Percentiles rank a stretch among this genome's conserved stretches.
phyloP scores from a whole-genome alignment of 1,140 invertebrate species.

The Phenacoccus solenopsis region DNA sequence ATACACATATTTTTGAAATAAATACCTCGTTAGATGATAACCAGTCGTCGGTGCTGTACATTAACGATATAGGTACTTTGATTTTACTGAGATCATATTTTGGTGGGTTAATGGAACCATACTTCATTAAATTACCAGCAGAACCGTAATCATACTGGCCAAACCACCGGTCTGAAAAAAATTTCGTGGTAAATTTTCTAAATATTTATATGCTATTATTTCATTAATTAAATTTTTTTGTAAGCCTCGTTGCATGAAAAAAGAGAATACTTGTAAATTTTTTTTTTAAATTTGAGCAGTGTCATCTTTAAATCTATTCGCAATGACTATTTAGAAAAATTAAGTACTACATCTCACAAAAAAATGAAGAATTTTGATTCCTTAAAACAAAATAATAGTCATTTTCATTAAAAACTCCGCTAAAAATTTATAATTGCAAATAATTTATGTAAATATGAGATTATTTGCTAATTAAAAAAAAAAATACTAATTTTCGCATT shows the following conservation, averaged over 20 bases:
- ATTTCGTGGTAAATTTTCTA: no score
- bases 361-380: no score
- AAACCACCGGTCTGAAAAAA: not conserved
- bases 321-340: no score
- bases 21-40: constrained; percentile 34
- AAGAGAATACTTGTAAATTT: not conserved
- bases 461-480: no score
- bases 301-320: not conserved
- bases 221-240: not conserved
- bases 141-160: constrained; percentile 4
- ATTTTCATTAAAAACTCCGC: no score
- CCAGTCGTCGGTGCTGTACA: constrained; percentile 57
- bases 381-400: no score
- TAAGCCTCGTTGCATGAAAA: not conserved
- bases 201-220: no score
- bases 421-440: no score
- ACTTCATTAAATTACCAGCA: constrained; percentile 36
- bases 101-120: constrained; percentile 38
- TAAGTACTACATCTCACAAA: no score
- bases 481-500: no score
- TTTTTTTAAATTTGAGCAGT: not conserved
- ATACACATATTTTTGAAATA: not conserved
- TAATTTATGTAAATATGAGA: no score
- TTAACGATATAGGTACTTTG: constrained; percentile 51
- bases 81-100: constrained; percentile 46